These are phyloP conservation scores for Melanostoma scalare DNA, from an alignment of 2,888 invertebrate species.

Conservation along the genomic window DNA sequence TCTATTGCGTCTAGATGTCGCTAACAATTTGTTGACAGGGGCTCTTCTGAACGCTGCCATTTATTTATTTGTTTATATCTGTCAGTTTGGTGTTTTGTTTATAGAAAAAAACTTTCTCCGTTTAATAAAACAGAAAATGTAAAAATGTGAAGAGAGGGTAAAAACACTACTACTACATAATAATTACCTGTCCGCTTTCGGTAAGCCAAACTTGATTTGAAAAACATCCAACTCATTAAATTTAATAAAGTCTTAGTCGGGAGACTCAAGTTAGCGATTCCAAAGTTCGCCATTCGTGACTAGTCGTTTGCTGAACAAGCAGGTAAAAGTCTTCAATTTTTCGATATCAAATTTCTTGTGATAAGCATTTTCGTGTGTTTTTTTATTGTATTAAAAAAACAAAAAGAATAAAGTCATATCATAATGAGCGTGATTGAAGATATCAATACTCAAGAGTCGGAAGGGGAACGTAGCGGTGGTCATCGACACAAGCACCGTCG, in stretches of 20 bases:
- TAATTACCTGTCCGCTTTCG: not conserved
- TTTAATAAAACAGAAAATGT: too few relatives aligned
- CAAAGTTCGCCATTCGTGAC: slow-evolving; percentile 1
- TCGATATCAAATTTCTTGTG: slow-evolving; percentile 30
- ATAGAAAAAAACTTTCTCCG: slow-evolving; percentile 14
- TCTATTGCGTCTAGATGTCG: not conserved
- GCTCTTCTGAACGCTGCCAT: not conserved
- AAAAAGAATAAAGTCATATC: slow-evolving; percentile 13
- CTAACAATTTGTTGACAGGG: not conserved
- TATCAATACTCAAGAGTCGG: slow-evolving; percentile 50
- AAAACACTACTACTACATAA: not conserved
- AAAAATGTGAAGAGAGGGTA: not conserved
- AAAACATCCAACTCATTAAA: slow-evolving; percentile 45
- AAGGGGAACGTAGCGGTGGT: slow-evolving; percentile 47
- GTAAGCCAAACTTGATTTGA: slow-evolving; percentile 37
- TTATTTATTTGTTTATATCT: not conserved
- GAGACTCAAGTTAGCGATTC: slow-evolving; percentile 17
- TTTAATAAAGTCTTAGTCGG: slow-evolving; percentile 33
- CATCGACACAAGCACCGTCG: slow-evolving; percentile 62
- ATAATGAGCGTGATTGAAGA: slow-evolving; percentile 69
- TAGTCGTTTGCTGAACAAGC: slow-evolving; percentile 5
- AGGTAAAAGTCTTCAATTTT: slow-evolving; percentile 3
- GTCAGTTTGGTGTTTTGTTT: not conserved
- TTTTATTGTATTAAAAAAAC: slow-evolving; percentile 2
- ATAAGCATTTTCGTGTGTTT: not conserved